Conservation (phyloP, 1,140 invertebrate genomes). For the Pectinophora gossypiella region DNA sequence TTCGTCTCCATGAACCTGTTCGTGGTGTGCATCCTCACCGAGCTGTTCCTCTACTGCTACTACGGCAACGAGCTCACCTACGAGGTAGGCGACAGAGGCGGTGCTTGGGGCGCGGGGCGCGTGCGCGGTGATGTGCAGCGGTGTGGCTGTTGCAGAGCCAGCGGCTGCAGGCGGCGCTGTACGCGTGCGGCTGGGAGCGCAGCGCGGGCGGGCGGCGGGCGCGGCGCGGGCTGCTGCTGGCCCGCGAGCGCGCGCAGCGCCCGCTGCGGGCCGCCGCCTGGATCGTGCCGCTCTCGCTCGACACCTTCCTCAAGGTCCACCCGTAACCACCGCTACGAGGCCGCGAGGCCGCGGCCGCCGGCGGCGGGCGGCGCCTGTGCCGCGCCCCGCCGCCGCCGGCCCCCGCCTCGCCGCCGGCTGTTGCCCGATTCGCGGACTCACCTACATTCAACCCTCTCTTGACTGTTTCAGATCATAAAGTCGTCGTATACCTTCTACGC, state of each 20-base stretch:
- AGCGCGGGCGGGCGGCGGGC: constrained; percentile 10
- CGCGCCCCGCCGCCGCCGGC: no score
- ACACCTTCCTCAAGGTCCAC: constrained; percentile 60
- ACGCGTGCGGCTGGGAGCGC: constrained; percentile 30
- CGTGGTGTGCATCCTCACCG: constrained; percentile 56
- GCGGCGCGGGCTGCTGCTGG: constrained; percentile 34
- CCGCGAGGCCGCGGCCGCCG: no score
- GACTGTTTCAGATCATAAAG: constrained; percentile 53
- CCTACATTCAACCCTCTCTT: constrained; percentile 3
- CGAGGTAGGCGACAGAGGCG: constrained; percentile 27
- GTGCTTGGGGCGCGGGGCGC: background rate
- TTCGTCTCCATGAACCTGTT: constrained; percentile 60
- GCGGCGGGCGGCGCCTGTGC: no score
- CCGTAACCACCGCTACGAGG: no score
- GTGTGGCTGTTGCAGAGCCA: constrained; percentile 36
- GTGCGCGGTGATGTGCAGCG: background rate
- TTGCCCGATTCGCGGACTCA: background rate
- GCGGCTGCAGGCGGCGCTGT: constrained; percentile 34
- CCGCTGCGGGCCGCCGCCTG: constrained; percentile 52
- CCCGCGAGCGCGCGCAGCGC: constrained; percentile 47
- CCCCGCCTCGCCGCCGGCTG: background rate
- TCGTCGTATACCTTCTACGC: constrained; percentile 63
- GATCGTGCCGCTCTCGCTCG: constrained; percentile 57
- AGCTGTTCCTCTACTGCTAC: constrained; percentile 63
- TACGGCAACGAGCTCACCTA: constrained; percentile 57